Conservation (phyloP, 2,888 invertebrate genomes). For the Lamellibrachia columna region DNA sequence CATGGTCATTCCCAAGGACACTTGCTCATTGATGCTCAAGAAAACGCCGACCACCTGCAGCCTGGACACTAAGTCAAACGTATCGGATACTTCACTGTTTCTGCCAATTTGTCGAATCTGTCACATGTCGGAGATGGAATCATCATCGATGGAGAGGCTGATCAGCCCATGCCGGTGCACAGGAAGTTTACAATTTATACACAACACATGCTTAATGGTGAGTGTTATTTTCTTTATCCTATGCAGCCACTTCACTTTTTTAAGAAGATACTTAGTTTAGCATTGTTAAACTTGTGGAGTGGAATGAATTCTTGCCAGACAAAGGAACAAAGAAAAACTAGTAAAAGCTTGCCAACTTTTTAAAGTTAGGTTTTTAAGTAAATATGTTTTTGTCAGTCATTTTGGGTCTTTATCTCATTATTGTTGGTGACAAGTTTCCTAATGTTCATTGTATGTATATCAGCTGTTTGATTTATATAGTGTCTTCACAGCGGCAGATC, state of each 20-base stretch:
- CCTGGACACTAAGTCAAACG: slow-evolving; percentile 34
- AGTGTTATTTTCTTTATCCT: slow-evolving; percentile 36
- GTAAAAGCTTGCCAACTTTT: neutral
- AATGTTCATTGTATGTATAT: too few relatives aligned
- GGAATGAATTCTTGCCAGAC: neutral
- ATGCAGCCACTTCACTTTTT: neutral
- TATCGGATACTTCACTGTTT: slow-evolving; percentile 37
- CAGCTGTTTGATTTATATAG: too few relatives aligned
- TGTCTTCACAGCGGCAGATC: neutral
- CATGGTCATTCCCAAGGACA: slow-evolving; percentile 6
- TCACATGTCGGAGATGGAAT: slow-evolving; percentile 62
- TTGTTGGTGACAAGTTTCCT: too few relatives aligned
- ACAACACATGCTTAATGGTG: slow-evolving; percentile 69
- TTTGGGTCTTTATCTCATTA: too few relatives aligned
- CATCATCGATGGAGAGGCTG: slow-evolving; percentile 55
- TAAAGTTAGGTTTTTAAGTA: too few relatives aligned
- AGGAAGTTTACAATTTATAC: slow-evolving; percentile 70
- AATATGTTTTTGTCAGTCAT: too few relatives aligned
- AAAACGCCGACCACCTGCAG: neutral
- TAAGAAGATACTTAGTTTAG: neutral
- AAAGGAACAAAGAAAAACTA: neutral
- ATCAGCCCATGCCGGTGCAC: slow-evolving; percentile 70
- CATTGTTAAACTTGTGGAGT: neutral
- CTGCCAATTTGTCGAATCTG: slow-evolving; percentile 69
- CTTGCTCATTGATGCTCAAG: slow-evolving; percentile 9